Conservation (phyloP, 2,888 invertebrate species). For the Nasonovia ribisnigri region DNA sequence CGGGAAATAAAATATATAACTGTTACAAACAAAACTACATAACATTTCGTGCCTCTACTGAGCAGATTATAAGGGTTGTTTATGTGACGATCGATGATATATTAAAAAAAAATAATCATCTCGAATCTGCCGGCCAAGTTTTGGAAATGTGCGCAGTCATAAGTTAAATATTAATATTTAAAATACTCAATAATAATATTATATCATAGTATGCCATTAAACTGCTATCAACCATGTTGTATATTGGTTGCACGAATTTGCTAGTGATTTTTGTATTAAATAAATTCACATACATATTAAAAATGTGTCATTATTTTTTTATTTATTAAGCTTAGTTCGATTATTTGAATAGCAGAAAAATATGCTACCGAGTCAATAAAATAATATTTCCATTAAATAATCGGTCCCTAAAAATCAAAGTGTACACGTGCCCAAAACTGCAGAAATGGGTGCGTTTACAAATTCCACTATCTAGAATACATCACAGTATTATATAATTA, state of each 20-base stretch:
- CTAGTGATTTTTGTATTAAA: no score
- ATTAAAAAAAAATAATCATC: background rate
- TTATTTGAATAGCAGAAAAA: background rate
- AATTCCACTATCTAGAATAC: background rate
- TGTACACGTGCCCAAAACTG: background rate
- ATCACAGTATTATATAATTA: background rate
- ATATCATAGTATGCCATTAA: no score
- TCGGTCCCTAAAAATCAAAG: background rate
- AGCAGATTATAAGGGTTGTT: background rate
- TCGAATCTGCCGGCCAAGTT: background rate
- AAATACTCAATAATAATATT: no score
- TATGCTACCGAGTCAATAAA: background rate
- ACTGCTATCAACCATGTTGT: no score
- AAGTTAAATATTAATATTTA: no score
- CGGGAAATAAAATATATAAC: background rate
- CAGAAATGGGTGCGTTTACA: background rate
- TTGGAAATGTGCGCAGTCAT: no score
- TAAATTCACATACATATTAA: background rate
- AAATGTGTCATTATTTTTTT: background rate
- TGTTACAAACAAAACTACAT: background rate
- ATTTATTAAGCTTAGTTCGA: background rate
- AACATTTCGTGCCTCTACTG: background rate
- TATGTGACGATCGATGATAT: background rate
- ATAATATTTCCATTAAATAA: background rate
- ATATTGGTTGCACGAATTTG: no score